Base-by-base conservation (phyloP, 53 echinoderm and acorn worm genomes). In the Actinopyga echinites region DNA sequence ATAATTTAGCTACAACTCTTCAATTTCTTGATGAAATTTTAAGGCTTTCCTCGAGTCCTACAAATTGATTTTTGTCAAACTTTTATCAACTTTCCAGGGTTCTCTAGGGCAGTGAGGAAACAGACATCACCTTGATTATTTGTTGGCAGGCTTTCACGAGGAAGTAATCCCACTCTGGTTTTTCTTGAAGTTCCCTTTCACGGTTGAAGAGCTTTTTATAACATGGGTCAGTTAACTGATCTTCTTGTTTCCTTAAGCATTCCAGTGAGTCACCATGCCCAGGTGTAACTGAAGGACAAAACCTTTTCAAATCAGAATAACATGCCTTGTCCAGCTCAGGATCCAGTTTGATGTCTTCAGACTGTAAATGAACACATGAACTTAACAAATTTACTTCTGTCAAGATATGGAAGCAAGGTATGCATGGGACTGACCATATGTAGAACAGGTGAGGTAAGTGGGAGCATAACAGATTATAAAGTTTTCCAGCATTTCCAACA, bases 81-180 rank as follows among this genome's bases (percentile, higher is more conserved):
- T 49, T 49, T 6, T 49, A 15, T 15, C 7, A 8, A 15, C 40
- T 6, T 49, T 49, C 17, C 2, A 2, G 17, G 0, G 3, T 17
- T 49, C 3, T 49, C 17, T 49, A 17, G 13, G 15, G 49, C 3
- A 15, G 3, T 17, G 17, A 1, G 7, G 17, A 17, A 17, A 5
- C 13, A 0, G 17, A 1, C 49, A 56, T 1, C 45, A 95, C 96
- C 90, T 93, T 96, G 86, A 96, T 96, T 85, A 89, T 90, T 37
- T 83, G 86, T 71, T 96, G 89, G 82, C 96, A 96, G 32, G 86
- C 79, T 63, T 93, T 91, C 93, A 96, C 90, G 32, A 96, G 89
- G 29, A 89, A 87, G 74, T 90, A 93, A 75, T 96, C 96, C 31
- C 90, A 87, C 64, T 93, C 90, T n/a, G 90, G 85, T n/a, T 86